These are phyloP conservation scores for Suncus etruscus DNA, from an alignment of 2,113 vertebrate species.

Conservation along the genomic window DNA sequence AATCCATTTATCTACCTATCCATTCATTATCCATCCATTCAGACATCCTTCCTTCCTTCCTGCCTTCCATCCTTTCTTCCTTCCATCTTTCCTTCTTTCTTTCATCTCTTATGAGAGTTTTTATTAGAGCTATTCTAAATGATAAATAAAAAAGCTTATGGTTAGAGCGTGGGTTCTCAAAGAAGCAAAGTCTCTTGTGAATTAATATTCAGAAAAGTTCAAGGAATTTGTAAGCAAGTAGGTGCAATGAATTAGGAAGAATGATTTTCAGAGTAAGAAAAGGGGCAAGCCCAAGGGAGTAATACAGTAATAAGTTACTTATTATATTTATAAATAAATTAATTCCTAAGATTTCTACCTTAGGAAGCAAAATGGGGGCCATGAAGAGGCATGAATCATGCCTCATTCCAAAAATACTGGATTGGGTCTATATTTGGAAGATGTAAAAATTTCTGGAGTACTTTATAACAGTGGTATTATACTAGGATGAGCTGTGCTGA, in stretches of 20 bases:
- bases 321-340: too few species aligned
- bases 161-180: not conserved
- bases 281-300: not conserved
- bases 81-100: not conserved
- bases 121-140: not conserved
- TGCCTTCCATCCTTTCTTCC: too few species aligned
- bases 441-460: not conserved
- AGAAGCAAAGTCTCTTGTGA: not conserved
- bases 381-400: not conserved
- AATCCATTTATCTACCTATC: not conserved
- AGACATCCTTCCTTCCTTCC: not conserved
- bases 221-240: not conserved
- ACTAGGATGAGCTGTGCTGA: not conserved
- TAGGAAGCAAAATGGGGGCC: not conserved
- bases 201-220: not conserved
- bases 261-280: not conserved
- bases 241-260: not conserved
- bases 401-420: not conserved
- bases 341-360: not conserved
- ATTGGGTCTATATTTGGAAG: not conserved
- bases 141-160: not conserved
- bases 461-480: not conserved
- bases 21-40: too few species aligned
- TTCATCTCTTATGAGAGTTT: not conserved
- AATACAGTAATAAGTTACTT: not conserved